Conservation (phyloP, 2,888 invertebrate genomes). For the Hermodice carunculata region DNA sequence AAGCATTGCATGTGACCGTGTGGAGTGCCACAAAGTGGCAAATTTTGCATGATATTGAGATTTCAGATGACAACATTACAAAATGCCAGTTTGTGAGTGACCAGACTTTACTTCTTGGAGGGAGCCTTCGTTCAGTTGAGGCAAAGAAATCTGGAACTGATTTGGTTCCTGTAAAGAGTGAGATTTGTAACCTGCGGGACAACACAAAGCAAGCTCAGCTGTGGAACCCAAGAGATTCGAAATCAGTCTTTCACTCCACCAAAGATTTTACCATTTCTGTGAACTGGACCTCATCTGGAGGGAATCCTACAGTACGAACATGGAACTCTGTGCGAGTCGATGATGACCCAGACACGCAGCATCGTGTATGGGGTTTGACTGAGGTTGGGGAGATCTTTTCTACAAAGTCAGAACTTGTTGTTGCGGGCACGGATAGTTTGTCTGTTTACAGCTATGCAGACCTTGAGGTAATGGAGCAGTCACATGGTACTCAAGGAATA, state of each 20-base stretch:
- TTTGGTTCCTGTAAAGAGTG: constrained; percentile 5
- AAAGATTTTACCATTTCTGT: constrained; percentile 6
- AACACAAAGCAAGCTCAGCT: constrained; percentile 6
- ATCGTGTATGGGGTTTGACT: constrained; percentile 12
- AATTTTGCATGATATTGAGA: constrained; percentile 21
- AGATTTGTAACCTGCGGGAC: constrained; percentile 16
- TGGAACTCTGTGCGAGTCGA: constrained; percentile 9
- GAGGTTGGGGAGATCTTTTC: constrained; percentile 10
- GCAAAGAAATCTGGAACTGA: constrained; percentile 3
- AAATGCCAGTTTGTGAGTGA: constrained; percentile 34
- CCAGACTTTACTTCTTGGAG: constrained; percentile 20
- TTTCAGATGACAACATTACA: constrained; percentile 28
- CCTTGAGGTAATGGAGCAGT: background rate
- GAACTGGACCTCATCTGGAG: constrained; percentile 11
- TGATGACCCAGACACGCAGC: background rate
- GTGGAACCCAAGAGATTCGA: constrained; percentile 9
- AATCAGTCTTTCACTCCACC: constrained; percentile 12
- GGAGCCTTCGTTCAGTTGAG: constrained; percentile 11
- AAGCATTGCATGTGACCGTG: constrained; percentile 28
- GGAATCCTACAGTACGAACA: constrained; percentile 5
- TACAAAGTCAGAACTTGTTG: constrained; percentile 5
- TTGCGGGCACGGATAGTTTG: constrained; percentile 19
- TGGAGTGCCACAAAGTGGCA: constrained; percentile 32
- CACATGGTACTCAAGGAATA: background rate
- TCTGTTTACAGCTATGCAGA: constrained; percentile 18